These are phyloP conservation scores for Neodontobutis hainanensis DNA, from an alignment of 2,113 vertebrate genomes.

Conservation along the genomic window DNA sequence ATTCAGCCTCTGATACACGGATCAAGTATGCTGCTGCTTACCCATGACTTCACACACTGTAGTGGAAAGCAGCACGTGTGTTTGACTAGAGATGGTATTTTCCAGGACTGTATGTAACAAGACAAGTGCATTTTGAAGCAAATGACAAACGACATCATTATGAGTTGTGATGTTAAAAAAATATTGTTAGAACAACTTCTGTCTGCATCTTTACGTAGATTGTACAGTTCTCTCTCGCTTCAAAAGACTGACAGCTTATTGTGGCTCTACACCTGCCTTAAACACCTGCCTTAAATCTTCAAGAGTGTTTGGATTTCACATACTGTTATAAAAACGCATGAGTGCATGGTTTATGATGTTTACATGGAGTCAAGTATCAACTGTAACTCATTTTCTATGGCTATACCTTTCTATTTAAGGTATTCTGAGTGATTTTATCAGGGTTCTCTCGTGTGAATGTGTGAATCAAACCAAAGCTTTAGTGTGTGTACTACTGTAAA, in stretches of 20 bases:
- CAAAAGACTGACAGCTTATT: not conserved
- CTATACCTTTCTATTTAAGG: not conserved
- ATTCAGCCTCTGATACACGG: slow-evolving; percentile 2
- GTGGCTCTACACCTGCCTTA: too few species aligned
- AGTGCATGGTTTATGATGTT: not conserved
- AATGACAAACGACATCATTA: not conserved
- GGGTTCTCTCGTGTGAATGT: too few species aligned
- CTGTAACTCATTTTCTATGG: not conserved
- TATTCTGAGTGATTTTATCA: not conserved
- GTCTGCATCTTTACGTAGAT: too few species aligned
- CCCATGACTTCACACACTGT: not conserved
- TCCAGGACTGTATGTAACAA: not conserved
- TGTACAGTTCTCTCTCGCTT: too few species aligned
- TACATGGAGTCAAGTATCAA: not conserved
- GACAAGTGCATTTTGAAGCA: not conserved
- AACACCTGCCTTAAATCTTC: too few species aligned
- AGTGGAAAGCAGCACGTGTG: not conserved
- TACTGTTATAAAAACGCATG: not conserved
- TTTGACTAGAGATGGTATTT: not conserved
- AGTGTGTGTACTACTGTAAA: not conserved
- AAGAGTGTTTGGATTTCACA: not conserved
- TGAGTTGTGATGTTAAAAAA: not conserved
- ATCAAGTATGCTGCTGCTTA: not conserved
- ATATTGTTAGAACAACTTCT: too few species aligned
- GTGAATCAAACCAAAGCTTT: not conserved